A percentile compares a stretch with the other conserved stretches of the same genome.
phyloP scores from a whole-genome alignment of 2,113 vertebrate species.

The Myrmecophaga tridactyla region DNA sequence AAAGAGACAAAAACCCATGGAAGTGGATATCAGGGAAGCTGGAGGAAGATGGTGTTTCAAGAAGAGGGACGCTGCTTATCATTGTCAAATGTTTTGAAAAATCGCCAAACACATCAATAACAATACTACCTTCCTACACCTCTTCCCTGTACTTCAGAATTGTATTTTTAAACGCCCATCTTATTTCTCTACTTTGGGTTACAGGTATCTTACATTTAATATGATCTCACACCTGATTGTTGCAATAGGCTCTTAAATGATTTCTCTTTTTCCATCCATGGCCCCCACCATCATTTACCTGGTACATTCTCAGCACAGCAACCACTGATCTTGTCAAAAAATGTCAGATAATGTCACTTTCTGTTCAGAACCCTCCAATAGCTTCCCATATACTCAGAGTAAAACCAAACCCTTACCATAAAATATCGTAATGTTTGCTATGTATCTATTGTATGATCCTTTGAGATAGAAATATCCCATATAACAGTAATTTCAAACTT shows the following conservation, averaged over 20 bases:
- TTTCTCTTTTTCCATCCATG: background rate
- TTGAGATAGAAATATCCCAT: background rate
- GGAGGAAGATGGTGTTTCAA: background rate
- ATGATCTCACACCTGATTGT: background rate
- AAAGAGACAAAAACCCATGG: background rate
- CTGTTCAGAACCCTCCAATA: background rate
- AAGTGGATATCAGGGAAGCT: background rate
- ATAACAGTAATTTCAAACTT: background rate
- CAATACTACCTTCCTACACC: background rate
- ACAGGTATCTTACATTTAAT: background rate
- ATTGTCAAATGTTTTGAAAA: background rate
- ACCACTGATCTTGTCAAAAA: background rate
- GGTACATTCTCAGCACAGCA: background rate
- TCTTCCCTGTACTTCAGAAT: background rate
- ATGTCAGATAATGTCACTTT: background rate
- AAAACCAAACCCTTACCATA: conserved; percentile 11
- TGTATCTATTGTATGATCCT: background rate
- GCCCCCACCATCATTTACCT: background rate
- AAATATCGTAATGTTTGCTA: background rate
- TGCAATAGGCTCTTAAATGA: background rate
- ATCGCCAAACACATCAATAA: background rate
- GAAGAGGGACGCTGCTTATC: too few species aligned
- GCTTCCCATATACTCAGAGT: background rate
- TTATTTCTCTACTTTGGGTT: background rate
- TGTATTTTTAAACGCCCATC: background rate